Base-by-base conservation (phyloP, 2,113 vertebrate species). In the Crotalus viridis region DNA sequence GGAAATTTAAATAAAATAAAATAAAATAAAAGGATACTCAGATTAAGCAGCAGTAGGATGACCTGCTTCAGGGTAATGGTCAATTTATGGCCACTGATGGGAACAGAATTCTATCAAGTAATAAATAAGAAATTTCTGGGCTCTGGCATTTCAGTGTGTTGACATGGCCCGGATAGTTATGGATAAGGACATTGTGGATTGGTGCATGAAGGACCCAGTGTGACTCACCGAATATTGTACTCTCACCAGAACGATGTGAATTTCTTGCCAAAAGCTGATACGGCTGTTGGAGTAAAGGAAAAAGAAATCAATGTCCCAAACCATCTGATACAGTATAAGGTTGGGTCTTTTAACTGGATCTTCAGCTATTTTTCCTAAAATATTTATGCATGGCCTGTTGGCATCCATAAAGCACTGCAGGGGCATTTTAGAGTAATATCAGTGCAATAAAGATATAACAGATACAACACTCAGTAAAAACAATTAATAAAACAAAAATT, bases 201-300 rank as follows among this genome's bases (percentile, higher is more conserved):
- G 92, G 3, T 21, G 39, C 48, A 43, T 4, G n/a, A 24, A 57
- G 3, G 48, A 39, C 39, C 33, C 28, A 89, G 85, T 1, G 17
- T 92, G n/a, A 98, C 98, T 98, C 95, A 99, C 99, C 98, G 96
- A 96, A 95, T 94, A 94, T 94, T 95, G 94, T 97, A 96, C 93
- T 97, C 97, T 99, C 98, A 99, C 99, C 99, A 99, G 96, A 99
- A 99, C 10, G 99, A 99, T 96, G 99, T 99, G 98, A 99, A 99
- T 98, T 99, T 99, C 98, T 99, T 99, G 95, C 99, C 99, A 26
- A 99, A 98, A 97, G 99, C 99, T 94, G 99, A 99, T 95, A 99
- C 98, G 94, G 99, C 99, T 99, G 94, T 88, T 87, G 94, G 93
- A 17, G 87, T 94, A 89, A 91, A 96, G 46, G 95, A 64, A 93